Evolutionary conservation across 1,140 invertebrate genomes (phyloP), one percentile per base, ranked within the genome.

Genomic region (Camponotus pennsylvanicus): DNA sequence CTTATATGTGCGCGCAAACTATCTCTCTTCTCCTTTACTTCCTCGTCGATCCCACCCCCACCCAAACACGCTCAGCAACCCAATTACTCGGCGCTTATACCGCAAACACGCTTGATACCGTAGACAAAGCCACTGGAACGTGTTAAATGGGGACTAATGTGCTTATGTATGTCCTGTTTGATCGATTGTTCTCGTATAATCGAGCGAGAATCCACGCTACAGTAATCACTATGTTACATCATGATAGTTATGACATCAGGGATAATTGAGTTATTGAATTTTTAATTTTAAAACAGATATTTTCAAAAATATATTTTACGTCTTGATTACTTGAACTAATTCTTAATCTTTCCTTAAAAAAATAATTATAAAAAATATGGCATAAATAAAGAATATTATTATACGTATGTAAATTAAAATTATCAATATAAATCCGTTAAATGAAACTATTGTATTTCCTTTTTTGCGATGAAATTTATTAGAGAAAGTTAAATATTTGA

Each of bases 111-210:
- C 45, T 8, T 57, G 71, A 71, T 70, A 86, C 61, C 57, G 34
- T 85, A 61, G 83, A 78, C 66, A 88, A 88, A 88, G 84, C 86
- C 67, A 86, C 64, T 86, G 75, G 59, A 88, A 88, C 75, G 84
- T 61, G 86, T 88, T 86, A 86, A 88, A 88, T 37, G 66, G 75
- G 57, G 57, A 86, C 75, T 88, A 86, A 88, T 75, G 67, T 70
- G 86, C 75, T 88, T 86, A 88, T 67, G 85, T 86, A 88, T 86
- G 84, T 63, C 18, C 57, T 52, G 42, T 66, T 57, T 52, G 9
- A 80, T 86, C 73, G 73, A 59, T 32, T 21, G 71, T 76, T 18
- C 57, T n/a, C 45, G 15, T 27, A 27, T 32, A 32, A 13, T 2
- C 15, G 27, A 15, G 13, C 34, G 59, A 42, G 82, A 63, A 73